phyloP scores from a whole-genome alignment of 2,797 vertebrate genomes.

The Australoheros facetus region DNA sequence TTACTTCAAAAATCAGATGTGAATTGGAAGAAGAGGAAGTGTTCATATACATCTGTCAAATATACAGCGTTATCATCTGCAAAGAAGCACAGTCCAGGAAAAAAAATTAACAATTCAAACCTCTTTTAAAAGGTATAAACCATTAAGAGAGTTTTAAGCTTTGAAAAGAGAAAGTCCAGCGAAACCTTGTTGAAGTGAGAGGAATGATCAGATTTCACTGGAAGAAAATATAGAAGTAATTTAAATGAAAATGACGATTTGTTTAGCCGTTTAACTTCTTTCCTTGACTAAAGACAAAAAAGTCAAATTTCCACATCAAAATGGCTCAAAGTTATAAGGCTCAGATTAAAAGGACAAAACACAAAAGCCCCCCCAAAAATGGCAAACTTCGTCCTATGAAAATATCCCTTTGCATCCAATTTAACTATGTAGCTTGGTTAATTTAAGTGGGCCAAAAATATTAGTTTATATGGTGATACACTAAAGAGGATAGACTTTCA shows the following conservation, averaged over 20 bases:
- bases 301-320: not conserved
- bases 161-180: not conserved
- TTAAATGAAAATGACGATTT: not conserved
- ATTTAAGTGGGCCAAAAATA: not conserved
- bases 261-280: not conserved
- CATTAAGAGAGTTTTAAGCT: not conserved
- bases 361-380: not conserved
- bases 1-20: not conserved
- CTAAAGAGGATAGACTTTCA: not conserved
- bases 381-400: not conserved
- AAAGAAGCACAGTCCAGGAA: conserved; percentile 10
- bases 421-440: not conserved
- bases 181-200: not conserved
- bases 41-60: not conserved
- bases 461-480: not conserved
- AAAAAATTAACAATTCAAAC: not conserved
- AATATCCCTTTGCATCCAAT: not conserved
- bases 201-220: not conserved
- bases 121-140: not conserved
- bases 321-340: not conserved
- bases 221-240: not conserved
- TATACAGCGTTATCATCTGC: not conserved
- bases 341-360: not conserved
- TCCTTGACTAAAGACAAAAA: not conserved
- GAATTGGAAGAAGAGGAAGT: not conserved